Percentiles rank a stretch among this genome's conserved stretches.
Conservation (phyloP, 2,888 invertebrate genomes). For the Habrosyne pyritoides region DNA sequence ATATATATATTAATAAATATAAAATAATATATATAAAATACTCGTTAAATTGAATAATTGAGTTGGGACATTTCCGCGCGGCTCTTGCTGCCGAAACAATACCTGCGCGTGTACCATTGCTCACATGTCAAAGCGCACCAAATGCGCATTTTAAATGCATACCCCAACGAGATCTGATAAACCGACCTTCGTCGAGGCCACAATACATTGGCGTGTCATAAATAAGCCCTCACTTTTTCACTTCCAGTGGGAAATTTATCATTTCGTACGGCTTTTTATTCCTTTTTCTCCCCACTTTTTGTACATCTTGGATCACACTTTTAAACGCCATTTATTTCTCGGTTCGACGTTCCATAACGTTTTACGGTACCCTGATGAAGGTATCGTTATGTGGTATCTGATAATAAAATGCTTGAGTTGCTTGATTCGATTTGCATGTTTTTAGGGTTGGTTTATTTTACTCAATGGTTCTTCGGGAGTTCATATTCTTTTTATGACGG, state of each 20-base stretch:
- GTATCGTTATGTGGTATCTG: conserved; percentile 73
- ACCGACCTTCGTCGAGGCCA: conserved; percentile 52
- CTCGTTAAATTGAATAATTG: neutral
- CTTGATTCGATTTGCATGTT: conserved; percentile 68
- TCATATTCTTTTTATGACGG: conserved; percentile 11
- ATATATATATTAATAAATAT: no score
- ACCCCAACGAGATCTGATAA: conserved; percentile 72
- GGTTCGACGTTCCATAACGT: conserved; percentile 69
- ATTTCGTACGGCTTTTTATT: conserved; percentile 73
- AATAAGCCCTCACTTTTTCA: conserved; percentile 79
- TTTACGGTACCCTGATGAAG: conserved; percentile 69
- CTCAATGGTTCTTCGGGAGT: conserved; percentile 23
- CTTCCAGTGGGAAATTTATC: conserved; percentile 75
- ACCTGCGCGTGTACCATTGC: conserved; percentile 34
- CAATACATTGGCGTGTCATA: conserved; percentile 71
- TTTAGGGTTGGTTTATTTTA: conserved; percentile 43
- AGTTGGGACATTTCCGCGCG: neutral
- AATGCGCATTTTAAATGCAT: conserved; percentile 62
- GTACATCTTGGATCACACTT: conserved; percentile 81
- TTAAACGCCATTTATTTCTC: conserved; percentile 78
- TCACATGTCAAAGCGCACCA: conserved; percentile 54
- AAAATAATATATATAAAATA: no score
- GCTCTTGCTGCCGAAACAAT: neutral
- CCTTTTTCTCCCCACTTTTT: conserved; percentile 65
- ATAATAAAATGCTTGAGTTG: conserved; percentile 75